Evolutionary conservation across 2,888 invertebrate species (phyloP).

Genomic region (Pantelozetes paolii): DNA sequence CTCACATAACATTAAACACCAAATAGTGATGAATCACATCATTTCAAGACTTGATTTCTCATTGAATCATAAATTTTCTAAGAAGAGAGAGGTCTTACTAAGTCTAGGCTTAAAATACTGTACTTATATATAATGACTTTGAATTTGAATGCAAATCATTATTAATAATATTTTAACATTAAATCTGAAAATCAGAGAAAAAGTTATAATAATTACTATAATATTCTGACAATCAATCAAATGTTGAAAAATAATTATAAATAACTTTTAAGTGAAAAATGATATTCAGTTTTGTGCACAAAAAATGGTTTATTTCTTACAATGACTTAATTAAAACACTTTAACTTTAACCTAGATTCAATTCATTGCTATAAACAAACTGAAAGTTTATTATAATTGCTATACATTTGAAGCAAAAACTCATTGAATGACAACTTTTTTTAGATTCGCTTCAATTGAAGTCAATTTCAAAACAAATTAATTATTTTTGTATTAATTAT

Average conservation of each 20-base stretch:
- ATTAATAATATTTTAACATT: slow-evolving; percentile 12
- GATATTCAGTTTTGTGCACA: too few species aligned
- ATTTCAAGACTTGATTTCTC: slow-evolving; percentile 1
- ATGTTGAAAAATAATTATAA: not conserved
- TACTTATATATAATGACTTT: slow-evolving; percentile 13
- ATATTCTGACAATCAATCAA: slow-evolving; percentile 30
- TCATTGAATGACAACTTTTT: too few species aligned
- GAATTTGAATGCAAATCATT: not conserved
- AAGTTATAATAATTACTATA: slow-evolving; percentile 19
- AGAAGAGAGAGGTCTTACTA: not conserved
- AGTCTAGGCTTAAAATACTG: too few species aligned
- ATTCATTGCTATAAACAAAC: not conserved
- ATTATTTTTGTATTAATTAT: too few species aligned
- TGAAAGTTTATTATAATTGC: too few species aligned
- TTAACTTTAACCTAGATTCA: slow-evolving; percentile 13
- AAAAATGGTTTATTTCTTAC: not conserved
- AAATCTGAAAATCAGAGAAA: not conserved
- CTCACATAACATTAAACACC: too few species aligned
- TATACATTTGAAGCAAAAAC: too few species aligned
- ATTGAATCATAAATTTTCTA: slow-evolving; percentile 9
- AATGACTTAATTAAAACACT: slow-evolving; percentile 6
- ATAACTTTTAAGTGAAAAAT: too few species aligned
- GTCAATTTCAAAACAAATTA: too few species aligned
- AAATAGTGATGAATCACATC: slow-evolving; percentile 18
- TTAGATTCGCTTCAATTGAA: too few species aligned